Evolutionary conservation across 2,113 vertebrate genomes (phyloP), one percentile per base, ranked within the genome.

Genomic region (Aegithalos caudatus): DNA sequence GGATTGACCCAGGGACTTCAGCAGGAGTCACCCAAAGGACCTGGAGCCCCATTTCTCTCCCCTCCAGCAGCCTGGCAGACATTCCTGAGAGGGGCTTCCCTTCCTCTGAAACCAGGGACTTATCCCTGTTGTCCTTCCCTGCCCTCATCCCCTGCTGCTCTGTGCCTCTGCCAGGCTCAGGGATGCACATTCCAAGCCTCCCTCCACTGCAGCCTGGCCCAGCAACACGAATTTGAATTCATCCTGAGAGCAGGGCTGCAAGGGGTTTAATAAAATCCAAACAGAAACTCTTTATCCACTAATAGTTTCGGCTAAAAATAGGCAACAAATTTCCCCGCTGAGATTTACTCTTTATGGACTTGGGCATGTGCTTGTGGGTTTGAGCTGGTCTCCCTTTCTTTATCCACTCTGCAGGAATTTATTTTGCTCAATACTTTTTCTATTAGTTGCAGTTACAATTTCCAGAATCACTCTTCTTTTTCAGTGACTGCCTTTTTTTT

Each of bases 221-320:
- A 78, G 81, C 77, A 81, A 40, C 31, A 33, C 2, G 1, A 19
- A 37, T 45, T 27, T 71, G 44, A 81, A 83, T 81, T 80, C 11
- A 45, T 53, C 67, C 3, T 4, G 76, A 86, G 77, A 88, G 37
- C 13, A 17, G 53, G 25, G 48, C 87, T 81, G 69, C 53, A 53
- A 81, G 25, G 40, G 7, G 29, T 94, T 92, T 79, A 81, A 84
- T 67, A 89, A 91, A 94, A 94, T 71, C 80, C 91, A 87, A 82
- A 93, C 48, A 94, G 56, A 84, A 96, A 91, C 61, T 78, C 77
- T 92, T 93, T 53, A 92, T 74, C 88, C 83, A 91, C 91, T 94
- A 87, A 78, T 54, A 91, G 77, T 79, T 94, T 72, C 73, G 87
- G 81, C 78, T 95, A 95, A 97, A 95, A 95, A 95, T 91, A 97